phyloP scores from a whole-genome alignment of 2,888 invertebrate genomes.

The Hypsopygia costalis region DNA sequence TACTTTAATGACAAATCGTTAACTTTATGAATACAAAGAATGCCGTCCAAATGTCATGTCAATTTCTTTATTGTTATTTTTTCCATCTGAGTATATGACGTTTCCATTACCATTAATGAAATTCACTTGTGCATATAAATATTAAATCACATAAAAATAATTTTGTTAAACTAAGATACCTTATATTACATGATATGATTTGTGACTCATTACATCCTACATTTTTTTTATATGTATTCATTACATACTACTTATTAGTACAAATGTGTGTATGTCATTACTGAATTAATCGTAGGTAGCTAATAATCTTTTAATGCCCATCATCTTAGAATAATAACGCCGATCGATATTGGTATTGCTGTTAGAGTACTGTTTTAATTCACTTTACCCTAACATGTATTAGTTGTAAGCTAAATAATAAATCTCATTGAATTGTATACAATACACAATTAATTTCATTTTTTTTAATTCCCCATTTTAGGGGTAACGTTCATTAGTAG shows the following conservation, averaged over 20 bases:
- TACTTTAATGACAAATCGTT: conserved; percentile 25
- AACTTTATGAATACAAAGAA: conserved; percentile 22
- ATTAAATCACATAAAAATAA: conserved; percentile 35
- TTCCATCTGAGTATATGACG: neutral
- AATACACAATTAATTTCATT: no score
- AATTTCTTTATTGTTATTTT: conserved; percentile 10
- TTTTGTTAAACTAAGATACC: conserved; percentile 33
- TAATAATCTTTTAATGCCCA: neutral
- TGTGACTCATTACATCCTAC: conserved; percentile 29
- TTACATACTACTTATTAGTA: neutral
- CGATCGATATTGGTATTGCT: no score
- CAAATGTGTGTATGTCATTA: neutral
- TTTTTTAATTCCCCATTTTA: no score
- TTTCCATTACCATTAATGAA: conserved; percentile 6
- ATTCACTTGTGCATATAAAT: conserved; percentile 32
- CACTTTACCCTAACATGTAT: no score
- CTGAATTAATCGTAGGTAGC: conserved; percentile 1
- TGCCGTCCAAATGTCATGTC: conserved; percentile 19
- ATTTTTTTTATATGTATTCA: neutral
- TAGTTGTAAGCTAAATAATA: no score
- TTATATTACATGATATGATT: conserved; percentile 68
- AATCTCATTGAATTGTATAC: no score
- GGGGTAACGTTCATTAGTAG: no score
- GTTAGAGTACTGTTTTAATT: no score
- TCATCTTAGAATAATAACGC: no score